Percentiles rank a stretch among this genome's conserved stretches.
phyloP scores from a whole-genome alignment of 2,797 vertebrate genomes.

The Bradypodion pumilum region DNA sequence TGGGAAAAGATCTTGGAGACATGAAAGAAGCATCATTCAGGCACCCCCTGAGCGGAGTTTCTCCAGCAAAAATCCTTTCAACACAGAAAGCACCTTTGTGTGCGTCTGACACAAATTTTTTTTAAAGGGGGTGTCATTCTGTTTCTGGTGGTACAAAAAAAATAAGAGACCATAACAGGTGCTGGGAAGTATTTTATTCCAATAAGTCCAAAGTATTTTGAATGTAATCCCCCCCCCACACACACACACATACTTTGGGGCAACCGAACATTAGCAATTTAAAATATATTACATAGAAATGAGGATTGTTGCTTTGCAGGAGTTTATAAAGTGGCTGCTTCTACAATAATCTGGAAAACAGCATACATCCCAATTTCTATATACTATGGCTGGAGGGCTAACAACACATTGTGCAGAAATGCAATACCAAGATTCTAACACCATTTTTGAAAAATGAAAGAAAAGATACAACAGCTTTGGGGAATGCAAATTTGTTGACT shows the following conservation, averaged over 20 bases:
- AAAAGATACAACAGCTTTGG: not conserved
- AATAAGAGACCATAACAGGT: not conserved
- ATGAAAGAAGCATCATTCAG: too few relatives aligned
- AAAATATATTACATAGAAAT: constrained; percentile 2
- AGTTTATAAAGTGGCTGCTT: not conserved
- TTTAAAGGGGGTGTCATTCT: too few relatives aligned
- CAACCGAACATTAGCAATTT: not conserved
- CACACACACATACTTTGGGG: not conserved
- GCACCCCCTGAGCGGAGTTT: too few relatives aligned
- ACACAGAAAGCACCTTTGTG: too few relatives aligned
- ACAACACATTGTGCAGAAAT: not conserved
- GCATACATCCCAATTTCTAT: not conserved
- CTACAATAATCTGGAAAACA: not conserved
- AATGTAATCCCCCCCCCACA: not conserved
- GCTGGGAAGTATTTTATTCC: constrained; percentile 1
- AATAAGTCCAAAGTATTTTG: not conserved
- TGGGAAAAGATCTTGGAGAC: too few relatives aligned
- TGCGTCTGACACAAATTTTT: too few relatives aligned
- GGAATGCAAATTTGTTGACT: not conserved
- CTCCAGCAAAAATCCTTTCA: too few relatives aligned
- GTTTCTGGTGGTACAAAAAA: not conserved
- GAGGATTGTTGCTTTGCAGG: not conserved
- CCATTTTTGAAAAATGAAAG: not conserved
- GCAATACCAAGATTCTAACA: not conserved
- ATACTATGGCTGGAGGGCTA: not conserved